These are phyloP conservation scores for Crypturellus undulatus DNA, from an alignment of 2,113 vertebrate genomes.

Conservation along the genomic window DNA sequence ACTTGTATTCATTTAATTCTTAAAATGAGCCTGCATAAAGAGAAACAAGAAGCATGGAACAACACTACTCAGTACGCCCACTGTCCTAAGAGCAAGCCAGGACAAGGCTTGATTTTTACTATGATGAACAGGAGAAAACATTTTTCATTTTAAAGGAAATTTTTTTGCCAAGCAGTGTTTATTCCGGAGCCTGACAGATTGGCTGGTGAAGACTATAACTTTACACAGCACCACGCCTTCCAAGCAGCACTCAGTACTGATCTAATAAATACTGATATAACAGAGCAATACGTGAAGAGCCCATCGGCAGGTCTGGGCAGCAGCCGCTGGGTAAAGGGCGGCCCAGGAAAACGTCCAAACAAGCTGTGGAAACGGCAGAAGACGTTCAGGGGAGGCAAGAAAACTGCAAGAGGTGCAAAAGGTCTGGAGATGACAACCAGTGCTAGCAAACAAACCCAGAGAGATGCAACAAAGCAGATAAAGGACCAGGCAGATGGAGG, in stretches of 20 bases:
- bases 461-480: not conserved
- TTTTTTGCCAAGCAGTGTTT: slow-evolving; percentile 17
- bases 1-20: not conserved
- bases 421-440: not conserved
- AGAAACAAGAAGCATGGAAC: not conserved
- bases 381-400: not conserved
- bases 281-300: not conserved
- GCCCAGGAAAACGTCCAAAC: not conserved
- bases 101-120: slow-evolving; percentile 1
- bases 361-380: not conserved
- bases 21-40: not conserved
- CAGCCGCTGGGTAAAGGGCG: not conserved
- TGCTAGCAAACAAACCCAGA: not conserved
- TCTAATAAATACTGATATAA: not conserved
- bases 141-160: slow-evolving; percentile 52
- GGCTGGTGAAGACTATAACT: not conserved
- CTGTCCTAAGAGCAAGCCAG: not conserved
- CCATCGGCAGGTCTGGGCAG: not conserved
- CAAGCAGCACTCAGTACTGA: not conserved
- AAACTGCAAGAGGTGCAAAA: not conserved
- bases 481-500: not conserved
- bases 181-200: slow-evolving; percentile 19
- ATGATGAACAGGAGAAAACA: slow-evolving; percentile 10
- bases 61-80: not conserved
- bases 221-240: not conserved